Base-by-base conservation (phyloP, 2,888 invertebrate species). In the Hirtodrosophila confusa region DNA sequence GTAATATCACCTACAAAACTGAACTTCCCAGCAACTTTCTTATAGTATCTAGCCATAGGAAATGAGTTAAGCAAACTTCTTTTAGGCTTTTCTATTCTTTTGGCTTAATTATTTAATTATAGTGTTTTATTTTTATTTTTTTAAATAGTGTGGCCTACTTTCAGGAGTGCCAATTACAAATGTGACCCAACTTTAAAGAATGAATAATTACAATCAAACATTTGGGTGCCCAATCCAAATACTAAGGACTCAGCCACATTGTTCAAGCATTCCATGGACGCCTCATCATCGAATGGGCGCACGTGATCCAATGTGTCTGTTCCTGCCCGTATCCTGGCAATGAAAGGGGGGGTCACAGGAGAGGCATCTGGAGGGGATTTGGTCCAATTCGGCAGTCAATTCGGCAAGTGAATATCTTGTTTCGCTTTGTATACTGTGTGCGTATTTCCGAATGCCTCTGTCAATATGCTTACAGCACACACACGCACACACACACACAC, bases 341-440 rank as follows among this genome's bases (percentile, higher is more conserved):
- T 49, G 27, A 27, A 27, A 27, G 24, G 7, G 9, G 7, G 8
- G 4, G 23, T n/a, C 4, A 43, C 4, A 31, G n/a, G 35, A 11
- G 35, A n/a, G 17, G 43, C 10, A 8, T n/a, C 12, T 33, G 12
- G 41, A 24, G 57, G 35, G 37, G 35, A 41, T 44, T 35, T 12
- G 24, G 41, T 36, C 29, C 44, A 17, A 58, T 53, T 48, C 61
- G 53, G 37, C 45, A 61, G 60, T 71, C 71, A 57, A 76, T 74
- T 69, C 75, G 61, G 50, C 71, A 63, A 63, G 80, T 75, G 77
- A 77, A 77, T 75, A 77, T 79, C 76, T 75, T 71, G 68, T 73
- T 68, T 68, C 69, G 63, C 69, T 66, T 56, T 69, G 65, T 68
- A 68, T 63, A 68, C 63, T 63, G 67, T 48, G 75, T 71, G 80